Conservation (phyloP, 2,797 vertebrate genomes). For the Centroberyx gerrardi region DNA sequence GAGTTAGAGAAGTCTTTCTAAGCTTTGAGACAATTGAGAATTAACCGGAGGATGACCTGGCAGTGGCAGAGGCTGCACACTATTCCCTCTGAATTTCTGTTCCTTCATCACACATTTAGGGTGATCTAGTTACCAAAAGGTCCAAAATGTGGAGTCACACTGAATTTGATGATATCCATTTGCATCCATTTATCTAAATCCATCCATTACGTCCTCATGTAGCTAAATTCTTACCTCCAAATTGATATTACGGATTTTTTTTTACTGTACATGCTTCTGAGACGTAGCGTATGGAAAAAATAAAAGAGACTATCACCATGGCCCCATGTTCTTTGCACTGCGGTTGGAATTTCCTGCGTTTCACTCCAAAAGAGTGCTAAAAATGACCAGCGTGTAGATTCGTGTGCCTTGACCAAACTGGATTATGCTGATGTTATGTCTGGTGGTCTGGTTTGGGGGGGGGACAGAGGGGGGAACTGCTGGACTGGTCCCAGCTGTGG, state of each 20-base stretch:
- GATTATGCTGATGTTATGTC: constrained; percentile 74
- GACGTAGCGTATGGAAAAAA: background rate
- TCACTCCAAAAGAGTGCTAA: background rate
- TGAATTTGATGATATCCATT: background rate
- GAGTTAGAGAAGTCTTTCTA: too few relatives aligned
- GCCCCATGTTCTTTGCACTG: background rate
- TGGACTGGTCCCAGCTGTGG: constrained; percentile 65
- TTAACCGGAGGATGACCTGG: constrained; percentile 30
- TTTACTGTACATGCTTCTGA: background rate
- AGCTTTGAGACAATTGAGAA: background rate
- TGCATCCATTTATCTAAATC: background rate
- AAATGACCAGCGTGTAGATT: constrained; percentile 25
- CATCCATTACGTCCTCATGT: background rate
- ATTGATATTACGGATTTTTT: background rate
- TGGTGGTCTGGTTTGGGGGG: constrained; percentile 56
- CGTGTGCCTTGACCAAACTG: constrained; percentile 51
- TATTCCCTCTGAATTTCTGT: background rate
- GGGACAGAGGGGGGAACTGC: constrained; percentile 30
- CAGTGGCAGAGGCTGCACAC: background rate
- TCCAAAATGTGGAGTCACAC: background rate
- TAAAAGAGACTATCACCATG: background rate
- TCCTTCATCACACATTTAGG: background rate
- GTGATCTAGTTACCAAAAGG: background rate
- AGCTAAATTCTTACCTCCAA: background rate
- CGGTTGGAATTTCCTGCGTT: constrained; percentile 18